Evolutionary conservation across 2,113 vertebrate genomes (phyloP).

Genomic region (Syngnathoides biaculeatus): DNA sequence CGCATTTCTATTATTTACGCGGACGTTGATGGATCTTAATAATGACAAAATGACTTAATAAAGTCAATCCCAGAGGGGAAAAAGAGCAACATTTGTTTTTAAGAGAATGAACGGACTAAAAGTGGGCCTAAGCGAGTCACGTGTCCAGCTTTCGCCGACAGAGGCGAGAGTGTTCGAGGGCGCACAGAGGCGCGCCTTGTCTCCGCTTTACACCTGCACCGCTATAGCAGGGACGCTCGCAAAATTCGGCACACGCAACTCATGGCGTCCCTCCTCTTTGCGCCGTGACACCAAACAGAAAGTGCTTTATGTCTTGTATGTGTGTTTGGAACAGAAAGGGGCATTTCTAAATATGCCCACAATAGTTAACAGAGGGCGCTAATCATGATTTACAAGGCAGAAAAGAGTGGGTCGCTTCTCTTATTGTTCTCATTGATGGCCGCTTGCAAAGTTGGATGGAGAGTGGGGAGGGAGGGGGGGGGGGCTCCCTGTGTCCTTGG

Average conservation of each 20-base stretch:
- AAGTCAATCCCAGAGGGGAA: too few species aligned
- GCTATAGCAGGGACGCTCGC: constrained; percentile 47
- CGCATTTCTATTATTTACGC: too few species aligned
- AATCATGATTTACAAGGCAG: constrained; percentile 66
- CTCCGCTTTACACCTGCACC: constrained; percentile 61
- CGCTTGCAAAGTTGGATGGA: constrained; percentile 22
- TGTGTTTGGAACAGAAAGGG: constrained; percentile 48
- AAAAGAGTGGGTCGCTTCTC: constrained; percentile 49
- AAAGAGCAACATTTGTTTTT: neutral
- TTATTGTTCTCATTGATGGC: constrained; percentile 56
- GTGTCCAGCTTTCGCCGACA: constrained; percentile 38
- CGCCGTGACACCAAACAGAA: constrained; percentile 41
- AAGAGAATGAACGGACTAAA: constrained; percentile 11
- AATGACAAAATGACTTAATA: too few species aligned
- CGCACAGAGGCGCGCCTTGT: constrained; percentile 59
- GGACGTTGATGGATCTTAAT: too few species aligned
- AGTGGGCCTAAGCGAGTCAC: constrained; percentile 19
- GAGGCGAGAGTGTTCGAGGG: constrained; percentile 43
- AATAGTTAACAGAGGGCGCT: constrained; percentile 58
- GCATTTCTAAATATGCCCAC: constrained; percentile 38
- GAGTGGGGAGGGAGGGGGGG: constrained; percentile 50
- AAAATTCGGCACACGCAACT: constrained; percentile 11
- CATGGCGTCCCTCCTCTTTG: constrained; percentile 23
- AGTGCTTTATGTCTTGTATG: constrained; percentile 50
- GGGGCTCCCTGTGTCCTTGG: constrained; percentile 60